Percentiles rank a stretch among this genome's conserved stretches.
Evolutionary conservation across 1,140 invertebrate genomes (phyloP).

Genomic region (Drosophila fuyamai): DNA sequence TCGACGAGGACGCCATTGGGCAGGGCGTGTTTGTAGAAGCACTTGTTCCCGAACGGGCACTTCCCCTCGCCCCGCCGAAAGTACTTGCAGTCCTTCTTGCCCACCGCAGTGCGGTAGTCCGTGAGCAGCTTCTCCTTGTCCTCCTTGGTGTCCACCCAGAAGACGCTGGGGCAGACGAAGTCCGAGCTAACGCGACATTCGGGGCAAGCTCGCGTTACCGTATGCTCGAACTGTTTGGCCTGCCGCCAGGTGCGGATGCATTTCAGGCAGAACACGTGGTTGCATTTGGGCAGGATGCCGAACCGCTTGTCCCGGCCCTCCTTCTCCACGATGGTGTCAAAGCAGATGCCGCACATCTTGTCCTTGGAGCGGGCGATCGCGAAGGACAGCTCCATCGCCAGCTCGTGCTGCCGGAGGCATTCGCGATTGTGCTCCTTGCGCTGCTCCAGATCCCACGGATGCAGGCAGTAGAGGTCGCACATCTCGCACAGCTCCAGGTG

Average conservation of each 20-base stretch:
- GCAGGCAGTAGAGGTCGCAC: conserved; percentile 90
- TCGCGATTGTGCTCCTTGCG: conserved; percentile 90
- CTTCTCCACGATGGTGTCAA: conserved; percentile 94
- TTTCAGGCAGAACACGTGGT: conserved; percentile 93
- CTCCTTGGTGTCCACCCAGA: conserved; percentile 94
- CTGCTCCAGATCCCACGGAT: conserved; percentile 90
- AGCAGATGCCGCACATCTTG: conserved; percentile 95
- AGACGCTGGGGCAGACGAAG: conserved; percentile 94
- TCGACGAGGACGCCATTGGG: conserved; percentile 91
- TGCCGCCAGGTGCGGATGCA: conserved; percentile 96
- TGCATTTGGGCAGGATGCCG: conserved; percentile 95
- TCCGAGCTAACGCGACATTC: conserved; percentile 93
- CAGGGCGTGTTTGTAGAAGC: conserved; percentile 94
- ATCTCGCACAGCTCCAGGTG: conserved; percentile 93
- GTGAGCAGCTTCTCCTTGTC: conserved; percentile 94
- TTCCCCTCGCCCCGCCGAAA: conserved; percentile 91
- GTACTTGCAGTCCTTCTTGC: conserved; percentile 95
- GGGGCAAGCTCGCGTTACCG: conserved; percentile 93
- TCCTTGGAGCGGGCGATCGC: conserved; percentile 92
- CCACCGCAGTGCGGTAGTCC: conserved; percentile 91
- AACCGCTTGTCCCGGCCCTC: conserved; percentile 90
- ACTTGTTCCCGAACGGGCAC: conserved; percentile 96
- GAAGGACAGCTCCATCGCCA: conserved; percentile 95
- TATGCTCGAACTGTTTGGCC: conserved; percentile 93
- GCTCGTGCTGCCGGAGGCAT: conserved; percentile 92